Evolutionary conservation across 2,888 invertebrate species (phyloP), one percentile per base, ranked within the genome.

Genomic region (Callyntrura sp.): DNA sequence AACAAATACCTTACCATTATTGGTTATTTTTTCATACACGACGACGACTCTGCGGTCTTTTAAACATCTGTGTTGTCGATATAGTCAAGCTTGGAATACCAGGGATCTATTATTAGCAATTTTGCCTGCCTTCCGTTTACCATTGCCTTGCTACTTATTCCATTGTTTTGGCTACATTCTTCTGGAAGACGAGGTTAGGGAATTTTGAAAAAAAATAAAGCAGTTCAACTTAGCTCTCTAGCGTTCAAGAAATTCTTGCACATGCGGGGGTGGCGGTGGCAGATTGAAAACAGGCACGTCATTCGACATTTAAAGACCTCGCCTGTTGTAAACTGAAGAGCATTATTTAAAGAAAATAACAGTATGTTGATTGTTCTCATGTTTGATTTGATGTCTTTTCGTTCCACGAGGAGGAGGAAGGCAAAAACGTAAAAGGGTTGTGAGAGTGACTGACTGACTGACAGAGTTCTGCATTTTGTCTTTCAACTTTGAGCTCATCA

Each of bases 61-160:
- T n/a, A n/a, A n/a, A n/a, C n/a, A n/a, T n/a, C n/a, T n/a, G n/a
- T n/a, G n/a, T n/a, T n/a, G n/a, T n/a, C n/a, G n/a, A n/a, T n/a
- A n/a, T n/a, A n/a, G n/a, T n/a, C n/a, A n/a, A n/a, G n/a, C n/a
- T n/a, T n/a, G n/a, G n/a, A n/a, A n/a, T n/a, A n/a, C n/a, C n/a
- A n/a, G n/a, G 17, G 62, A 81, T 12, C 65, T 82, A 82, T 65
- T 82, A 82, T 82, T 82, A 82, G 82, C 82, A 11, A 78, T 48
- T 51, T 51, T 11, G 23, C 35, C 48, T 60, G 14, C 35, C 23
- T 25, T 28, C 79, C 57, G 57, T 17, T 79, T 57, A 60, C 62
- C 43, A 55, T 55, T 55, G 45, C 25, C n/a, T n/a, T n/a, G n/a
- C n/a, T n/a, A n/a, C n/a, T n/a, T 81, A 9, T 60, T 81, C 60